A percentile compares a stretch with the other conserved stretches of the same genome.
phyloP scores from a whole-genome alignment of 2,888 invertebrate species.

The Tipula vernalis region DNA sequence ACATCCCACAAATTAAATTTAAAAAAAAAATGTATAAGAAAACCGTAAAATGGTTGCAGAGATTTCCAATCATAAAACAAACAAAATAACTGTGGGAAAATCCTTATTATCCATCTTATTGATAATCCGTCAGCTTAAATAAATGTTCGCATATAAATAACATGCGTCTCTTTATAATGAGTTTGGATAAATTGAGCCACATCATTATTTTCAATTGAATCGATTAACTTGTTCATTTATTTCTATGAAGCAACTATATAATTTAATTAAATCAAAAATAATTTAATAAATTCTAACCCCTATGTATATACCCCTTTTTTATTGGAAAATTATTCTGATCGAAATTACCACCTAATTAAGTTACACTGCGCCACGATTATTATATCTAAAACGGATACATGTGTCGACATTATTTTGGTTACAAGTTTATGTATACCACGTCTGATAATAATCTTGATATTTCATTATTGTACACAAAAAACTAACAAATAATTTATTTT shows the following conservation, averaged over 20 bases:
- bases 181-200: neutral
- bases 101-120: neutral
- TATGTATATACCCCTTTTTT: neutral
- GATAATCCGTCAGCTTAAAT: neutral
- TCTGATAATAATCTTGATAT: neutral
- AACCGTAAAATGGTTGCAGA: neutral
- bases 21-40: neutral
- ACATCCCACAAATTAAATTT: neutral
- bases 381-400: slow-evolving; percentile 9
- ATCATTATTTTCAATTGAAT: neutral
- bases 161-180: neutral
- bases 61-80: neutral
- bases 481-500: neutral
- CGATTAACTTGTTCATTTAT: neutral
- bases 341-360: neutral
- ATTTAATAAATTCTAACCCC: neutral
- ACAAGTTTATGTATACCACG: neutral
- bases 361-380: neutral
- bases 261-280: neutral
- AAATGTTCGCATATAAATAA: neutral
- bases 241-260: neutral
- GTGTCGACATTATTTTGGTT: slow-evolving; percentile 7
- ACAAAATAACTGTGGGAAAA: neutral
- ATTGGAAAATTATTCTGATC: neutral
- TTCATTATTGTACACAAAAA: neutral